Percentiles rank a stretch among this genome's conserved stretches.
Evolutionary conservation across 2,888 invertebrate genomes (phyloP).

Genomic region (Caenorhabditis angaria): DNA sequence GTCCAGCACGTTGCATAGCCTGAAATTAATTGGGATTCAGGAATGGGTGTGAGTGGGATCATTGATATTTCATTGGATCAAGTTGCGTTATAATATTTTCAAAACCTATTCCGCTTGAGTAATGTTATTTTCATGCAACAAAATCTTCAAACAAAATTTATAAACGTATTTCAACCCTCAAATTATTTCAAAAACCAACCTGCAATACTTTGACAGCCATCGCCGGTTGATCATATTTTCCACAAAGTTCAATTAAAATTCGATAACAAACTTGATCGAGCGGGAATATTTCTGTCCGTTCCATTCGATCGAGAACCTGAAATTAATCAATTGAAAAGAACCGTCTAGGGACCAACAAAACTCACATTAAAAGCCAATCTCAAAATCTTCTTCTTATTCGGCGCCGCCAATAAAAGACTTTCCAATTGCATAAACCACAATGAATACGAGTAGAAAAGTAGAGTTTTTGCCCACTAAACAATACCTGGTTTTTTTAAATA

Average conservation of each 20-base stretch:
- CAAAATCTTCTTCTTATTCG: slow-evolving; percentile 81
- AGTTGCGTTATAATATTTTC: no score
- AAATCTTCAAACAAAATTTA: slow-evolving; percentile 11
- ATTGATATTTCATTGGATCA: no score
- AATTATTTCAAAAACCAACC: slow-evolving; percentile 13
- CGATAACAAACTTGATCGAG: slow-evolving; percentile 84
- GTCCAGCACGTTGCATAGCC: slow-evolving; percentile 89
- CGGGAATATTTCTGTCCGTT: slow-evolving; percentile 77
- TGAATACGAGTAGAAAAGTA: slow-evolving; percentile 77
- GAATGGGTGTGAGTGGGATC: no score
- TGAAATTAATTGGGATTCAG: no score
- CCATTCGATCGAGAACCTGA: slow-evolving; percentile 83
- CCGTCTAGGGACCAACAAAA: slow-evolving; percentile 3
- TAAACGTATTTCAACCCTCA: no score
- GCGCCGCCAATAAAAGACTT: slow-evolving; percentile 78
- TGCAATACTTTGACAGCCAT: slow-evolving; percentile 84
- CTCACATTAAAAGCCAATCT: slow-evolving; percentile 75
- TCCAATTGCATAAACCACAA: slow-evolving; percentile 96
- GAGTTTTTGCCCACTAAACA: slow-evolving; percentile 70
- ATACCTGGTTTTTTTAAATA: no score
- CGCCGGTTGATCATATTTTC: slow-evolving; percentile 87
- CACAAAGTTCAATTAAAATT: slow-evolving; percentile 97
- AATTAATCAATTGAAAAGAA: slow-evolving; percentile 7
- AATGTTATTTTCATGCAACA: no score
- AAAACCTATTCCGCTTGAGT: no score